A percentile compares a stretch with the other conserved stretches of the same genome.
These are phyloP conservation scores for Mystacides longicornis DNA, from an alignment of 2,888 invertebrate species.

Conservation along the genomic window DNA sequence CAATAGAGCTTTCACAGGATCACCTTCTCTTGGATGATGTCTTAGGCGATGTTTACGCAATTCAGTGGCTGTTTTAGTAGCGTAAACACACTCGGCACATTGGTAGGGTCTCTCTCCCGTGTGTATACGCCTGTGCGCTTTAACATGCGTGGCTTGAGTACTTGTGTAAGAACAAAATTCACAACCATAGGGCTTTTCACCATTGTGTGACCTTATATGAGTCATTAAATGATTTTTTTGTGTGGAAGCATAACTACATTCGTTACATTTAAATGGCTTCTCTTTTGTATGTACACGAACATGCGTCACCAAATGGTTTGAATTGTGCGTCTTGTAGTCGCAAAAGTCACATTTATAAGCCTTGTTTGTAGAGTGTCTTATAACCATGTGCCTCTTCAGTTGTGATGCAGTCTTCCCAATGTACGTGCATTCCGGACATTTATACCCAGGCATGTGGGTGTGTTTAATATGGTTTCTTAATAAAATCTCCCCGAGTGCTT, in stretches of 20 bases:
- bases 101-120: constrained; percentile 7
- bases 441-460: constrained; percentile 3
- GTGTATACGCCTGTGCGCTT: constrained; percentile 11
- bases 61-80: constrained; percentile 50
- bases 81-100: constrained; percentile 5
- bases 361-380: constrained; percentile 8
- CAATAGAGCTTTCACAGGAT: constrained; percentile 1
- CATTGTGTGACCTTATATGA: constrained; percentile 57
- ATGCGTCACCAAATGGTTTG: constrained; percentile 36
- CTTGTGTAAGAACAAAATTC: constrained; percentile 7
- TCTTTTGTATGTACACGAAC: constrained; percentile 70
- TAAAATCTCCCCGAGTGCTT: neutral
- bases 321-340: constrained; percentile 3
- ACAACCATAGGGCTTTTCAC: constrained; percentile 28
- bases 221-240: constrained; percentile 65
- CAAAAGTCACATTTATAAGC: constrained; percentile 6
- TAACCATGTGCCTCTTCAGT: constrained; percentile 8
- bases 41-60: constrained; percentile 58
- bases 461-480: neutral
- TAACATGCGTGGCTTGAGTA: constrained; percentile 9
- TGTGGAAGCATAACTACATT: constrained; percentile 61
- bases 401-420: neutral
- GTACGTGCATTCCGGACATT: constrained; percentile 8
- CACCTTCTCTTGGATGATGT: constrained; percentile 42
- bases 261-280: constrained; percentile 64